These are phyloP conservation scores for Motacilla tschutschensis DNA, from an alignment of 2,113 vertebrate species.

Conservation along the genomic window DNA sequence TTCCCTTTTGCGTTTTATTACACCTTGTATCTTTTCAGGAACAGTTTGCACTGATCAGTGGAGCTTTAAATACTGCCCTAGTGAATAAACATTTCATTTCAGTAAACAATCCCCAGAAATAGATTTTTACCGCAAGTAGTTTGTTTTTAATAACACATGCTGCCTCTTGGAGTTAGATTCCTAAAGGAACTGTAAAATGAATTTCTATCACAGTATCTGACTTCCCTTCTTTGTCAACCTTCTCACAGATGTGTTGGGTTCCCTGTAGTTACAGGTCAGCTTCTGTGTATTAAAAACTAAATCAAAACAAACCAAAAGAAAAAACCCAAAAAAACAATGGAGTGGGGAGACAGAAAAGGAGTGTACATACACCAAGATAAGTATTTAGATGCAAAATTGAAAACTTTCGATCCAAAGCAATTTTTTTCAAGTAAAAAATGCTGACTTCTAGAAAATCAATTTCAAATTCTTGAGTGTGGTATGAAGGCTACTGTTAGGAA, in stretches of 20 bases:
- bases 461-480: not conserved
- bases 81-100: constrained; percentile 50
- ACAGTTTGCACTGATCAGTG: constrained; percentile 37
- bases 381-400: constrained; percentile 32
- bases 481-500: not conserved
- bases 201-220: constrained; percentile 19
- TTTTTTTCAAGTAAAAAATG: not conserved
- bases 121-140: constrained; percentile 53
- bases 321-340: not conserved
- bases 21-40: constrained; percentile 44
- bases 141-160: constrained; percentile 61
- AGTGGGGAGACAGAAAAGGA: not conserved
- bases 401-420: not conserved
- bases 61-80: constrained; percentile 54
- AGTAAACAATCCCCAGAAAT: constrained; percentile 59
- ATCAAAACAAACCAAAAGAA: constrained; percentile 2
- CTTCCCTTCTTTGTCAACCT: constrained; percentile 62
- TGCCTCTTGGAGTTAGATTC: constrained; percentile 32
- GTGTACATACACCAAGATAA: not conserved
- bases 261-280: constrained; percentile 66
- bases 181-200: constrained; percentile 42
- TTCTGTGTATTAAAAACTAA: constrained; percentile 32
- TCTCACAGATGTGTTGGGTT: constrained; percentile 65
- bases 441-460: not conserved
- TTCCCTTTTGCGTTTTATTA: constrained; percentile 8